Base-by-base conservation (phyloP, 2,113 vertebrate species). In the Lethenteron reissneri region DNA sequence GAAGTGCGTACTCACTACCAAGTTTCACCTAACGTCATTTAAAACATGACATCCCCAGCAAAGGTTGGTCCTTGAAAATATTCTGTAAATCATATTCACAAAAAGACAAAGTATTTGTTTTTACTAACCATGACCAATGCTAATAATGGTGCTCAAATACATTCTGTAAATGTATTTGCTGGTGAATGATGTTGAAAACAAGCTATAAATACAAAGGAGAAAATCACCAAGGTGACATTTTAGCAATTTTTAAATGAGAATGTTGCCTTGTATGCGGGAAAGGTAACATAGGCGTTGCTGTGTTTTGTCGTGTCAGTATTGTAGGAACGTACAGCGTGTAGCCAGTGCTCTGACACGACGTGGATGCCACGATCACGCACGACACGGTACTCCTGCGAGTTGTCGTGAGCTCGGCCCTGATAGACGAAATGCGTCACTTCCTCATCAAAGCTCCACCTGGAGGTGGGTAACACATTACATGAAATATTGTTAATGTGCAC, bases 371-470 rank as follows among this genome's bases (percentile, higher is more conserved):
- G 81, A 77, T 95, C 91, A 79, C 88, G 96, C 72, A 85, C 83
- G 15, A 85, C 85, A 78, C 79, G 85, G 80, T 92, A 96, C 73
- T 99, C 94, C 41, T 85, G 84, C 70, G 81, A 95, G 78, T 71
- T 88, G 80, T 97, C 92, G 70, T 91, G 88, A 58, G 85, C 85
- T n/a, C 87, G 85, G 19, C 91, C 92, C 72, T 94, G 89, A 77
- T 96, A 95, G 78, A 99, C 85, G 81, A 88, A 99, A 77, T 99
- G 94, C 2, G 94, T 99, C 75, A 99, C 94, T 2, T 86, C 84
- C 74, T 95, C 85, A 76, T 99, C 92, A 80, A 88, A 92, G 56
- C 82, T 83, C 92, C 91, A 95, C 72, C 94, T 99, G 73, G 64
- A 68, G n/a, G 3, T 10, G 25, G 25, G 64, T 17, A 68, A 68